Percentiles rank a stretch among this genome's conserved stretches.
Conservation (phyloP, 2,113 vertebrate genomes). For the Colius striatus region DNA sequence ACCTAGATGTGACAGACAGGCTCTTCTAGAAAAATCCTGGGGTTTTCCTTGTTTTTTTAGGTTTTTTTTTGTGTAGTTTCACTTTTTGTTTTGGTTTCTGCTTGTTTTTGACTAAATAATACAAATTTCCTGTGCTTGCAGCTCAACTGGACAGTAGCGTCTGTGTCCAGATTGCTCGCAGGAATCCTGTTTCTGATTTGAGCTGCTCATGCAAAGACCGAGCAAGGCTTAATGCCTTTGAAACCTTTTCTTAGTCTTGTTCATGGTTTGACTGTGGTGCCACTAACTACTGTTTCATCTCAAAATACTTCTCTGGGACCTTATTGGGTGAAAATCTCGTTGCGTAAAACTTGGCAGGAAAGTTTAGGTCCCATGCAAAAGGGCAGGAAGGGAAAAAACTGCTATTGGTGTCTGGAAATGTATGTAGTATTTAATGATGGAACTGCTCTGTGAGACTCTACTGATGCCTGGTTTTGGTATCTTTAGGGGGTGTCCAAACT, state of each 20-base stretch:
- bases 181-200: background rate
- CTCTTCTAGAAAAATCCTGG: background rate
- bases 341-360: background rate
- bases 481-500: too few species aligned
- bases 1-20: rapidly evolving
- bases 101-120: background rate
- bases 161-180: background rate
- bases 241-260: background rate
- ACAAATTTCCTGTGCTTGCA: background rate
- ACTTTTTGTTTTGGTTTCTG: constrained; percentile 36
- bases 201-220: background rate
- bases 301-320: background rate
- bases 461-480: background rate
- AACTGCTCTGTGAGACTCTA: background rate
- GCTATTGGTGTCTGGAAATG: background rate
- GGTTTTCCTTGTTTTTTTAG: too few species aligned
- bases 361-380: background rate
- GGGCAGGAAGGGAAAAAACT: background rate
- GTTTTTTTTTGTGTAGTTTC: background rate
- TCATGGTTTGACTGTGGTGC: background rate
- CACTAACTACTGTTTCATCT: background rate
- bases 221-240: background rate
- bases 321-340: background rate
- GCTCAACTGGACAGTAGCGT: background rate
- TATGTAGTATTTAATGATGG: background rate